Conservation (phyloP, 2,113 vertebrate species). For the Oceanodroma tethys region DNA sequence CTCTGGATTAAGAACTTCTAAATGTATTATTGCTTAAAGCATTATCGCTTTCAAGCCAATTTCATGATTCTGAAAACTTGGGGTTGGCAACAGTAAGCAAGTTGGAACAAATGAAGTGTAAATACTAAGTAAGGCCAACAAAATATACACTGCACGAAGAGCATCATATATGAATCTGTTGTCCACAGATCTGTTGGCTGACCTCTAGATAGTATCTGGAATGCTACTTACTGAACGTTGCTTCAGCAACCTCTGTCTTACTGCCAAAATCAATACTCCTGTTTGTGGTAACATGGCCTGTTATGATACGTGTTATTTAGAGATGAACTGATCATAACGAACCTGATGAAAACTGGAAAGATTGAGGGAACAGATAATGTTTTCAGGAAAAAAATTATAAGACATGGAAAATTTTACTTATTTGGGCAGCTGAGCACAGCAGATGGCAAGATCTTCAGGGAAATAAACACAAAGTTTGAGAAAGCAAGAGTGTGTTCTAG, state of each 20-base stretch:
- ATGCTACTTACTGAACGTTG: background rate
- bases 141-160: background rate
- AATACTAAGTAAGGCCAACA: constrained; percentile 8
- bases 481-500: constrained; percentile 66
- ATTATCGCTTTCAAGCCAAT: background rate
- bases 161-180: background rate
- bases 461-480: constrained; percentile 67
- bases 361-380: background rate
- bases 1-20: background rate
- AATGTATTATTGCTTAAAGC: background rate
- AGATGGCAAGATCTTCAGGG: constrained; percentile 63
- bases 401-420: constrained; percentile 53
- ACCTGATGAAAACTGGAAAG: constrained; percentile 32
- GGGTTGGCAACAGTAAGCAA: background rate
- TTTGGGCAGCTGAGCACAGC: constrained; percentile 44
- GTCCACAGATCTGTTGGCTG: constrained; percentile 4
- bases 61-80: background rate
- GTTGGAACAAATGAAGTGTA: constrained; percentile 4
- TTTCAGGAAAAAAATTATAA: constrained; percentile 29
- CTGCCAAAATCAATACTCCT: constrained; percentile 7
- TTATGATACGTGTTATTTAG: background rate
- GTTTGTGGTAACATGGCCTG: background rate
- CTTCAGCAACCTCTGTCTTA: background rate
- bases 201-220: background rate
- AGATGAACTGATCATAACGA: background rate